Evolutionary conservation across 2,888 invertebrate genomes (phyloP), one percentile per base, ranked within the genome.

Genomic region (Polydrusus tereticollis): DNA sequence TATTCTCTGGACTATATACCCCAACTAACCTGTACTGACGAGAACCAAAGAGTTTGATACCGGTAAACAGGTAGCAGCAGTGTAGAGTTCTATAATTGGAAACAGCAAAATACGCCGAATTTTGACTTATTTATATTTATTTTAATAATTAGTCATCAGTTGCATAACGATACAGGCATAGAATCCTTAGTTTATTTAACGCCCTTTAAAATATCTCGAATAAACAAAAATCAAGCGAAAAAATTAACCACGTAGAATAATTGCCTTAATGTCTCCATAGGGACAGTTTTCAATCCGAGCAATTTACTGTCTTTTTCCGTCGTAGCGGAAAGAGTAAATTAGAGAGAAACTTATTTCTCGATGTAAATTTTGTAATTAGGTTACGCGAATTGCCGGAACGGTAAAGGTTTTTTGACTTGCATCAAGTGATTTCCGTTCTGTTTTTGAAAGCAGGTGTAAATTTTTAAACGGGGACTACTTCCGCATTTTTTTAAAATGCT

Each of bases 331-430:
- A 59, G 36, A 50, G 59, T 57, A 67, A 67, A 67, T 67, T 59
- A 67, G 57, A 57, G 45, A 29, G 45, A 66, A 66, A 66, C 57
- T 66, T 66, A 55, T 66, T 66, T 57, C 55, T n/a, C 38, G 36
- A 67, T 67, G 67, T 59, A 67, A 67, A 67, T 67, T 67, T 59
- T 21, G 47, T 57, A 67, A 67, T 67, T 67, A 50, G 67, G 59
- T 59, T 67, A 43, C n/a, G 63, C 50, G 50, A 36, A 50, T 50
- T 50, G 63, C 63, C 67, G 59, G 45, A 36, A 47, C 67, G 67
- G 43, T 45, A 58, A 21, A 45, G 43, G 58, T 58, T 26, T 33
- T 33, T 57, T 16, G 33, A 23, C 47, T 47, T 50, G 21, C 62
- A 47, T 29, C 63, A 63, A 63, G 36, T 50, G 63, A 63, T 50